Percentiles rank a stretch among this genome's conserved stretches.
phyloP scores from a whole-genome alignment of 2,888 invertebrate species.

The Acleris sparsana region DNA sequence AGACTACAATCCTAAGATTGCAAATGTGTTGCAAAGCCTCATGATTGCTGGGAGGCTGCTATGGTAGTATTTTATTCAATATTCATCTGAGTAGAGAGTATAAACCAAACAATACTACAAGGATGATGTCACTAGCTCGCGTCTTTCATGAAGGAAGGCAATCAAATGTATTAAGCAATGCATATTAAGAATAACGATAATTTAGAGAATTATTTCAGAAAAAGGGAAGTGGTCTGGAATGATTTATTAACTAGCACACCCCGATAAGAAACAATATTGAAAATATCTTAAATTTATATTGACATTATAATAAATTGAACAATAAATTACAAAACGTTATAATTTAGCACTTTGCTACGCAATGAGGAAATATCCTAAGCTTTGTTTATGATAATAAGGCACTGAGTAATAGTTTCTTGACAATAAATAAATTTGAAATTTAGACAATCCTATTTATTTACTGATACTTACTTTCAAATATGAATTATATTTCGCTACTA shows the following conservation, averaged over 20 bases:
- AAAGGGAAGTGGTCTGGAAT: constrained; percentile 4
- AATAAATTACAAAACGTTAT: constrained; percentile 40
- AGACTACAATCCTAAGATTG: too few relatives aligned
- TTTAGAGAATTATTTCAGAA: neutral
- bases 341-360: constrained; percentile 38
- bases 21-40: too few relatives aligned
- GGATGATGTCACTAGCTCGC: too few relatives aligned
- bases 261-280: constrained; percentile 26
- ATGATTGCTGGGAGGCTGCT: too few relatives aligned
- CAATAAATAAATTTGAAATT: constrained; percentile 49
- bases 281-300: constrained; percentile 33
- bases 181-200: too few relatives aligned
- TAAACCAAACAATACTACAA: too few relatives aligned
- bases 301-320: constrained; percentile 36
- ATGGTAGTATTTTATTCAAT: too few relatives aligned
- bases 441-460: constrained; percentile 33
- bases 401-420: constrained; percentile 50
- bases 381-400: constrained; percentile 50
- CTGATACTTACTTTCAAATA: constrained; percentile 9
- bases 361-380: constrained; percentile 45
- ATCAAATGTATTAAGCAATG: too few relatives aligned
- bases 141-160: too few relatives aligned
- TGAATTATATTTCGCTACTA: neutral
- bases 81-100: too few relatives aligned
- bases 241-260: constrained; percentile 7